Evolutionary conservation across 2,888 invertebrate genomes (phyloP).

Genomic region (Netelia inedita): DNA sequence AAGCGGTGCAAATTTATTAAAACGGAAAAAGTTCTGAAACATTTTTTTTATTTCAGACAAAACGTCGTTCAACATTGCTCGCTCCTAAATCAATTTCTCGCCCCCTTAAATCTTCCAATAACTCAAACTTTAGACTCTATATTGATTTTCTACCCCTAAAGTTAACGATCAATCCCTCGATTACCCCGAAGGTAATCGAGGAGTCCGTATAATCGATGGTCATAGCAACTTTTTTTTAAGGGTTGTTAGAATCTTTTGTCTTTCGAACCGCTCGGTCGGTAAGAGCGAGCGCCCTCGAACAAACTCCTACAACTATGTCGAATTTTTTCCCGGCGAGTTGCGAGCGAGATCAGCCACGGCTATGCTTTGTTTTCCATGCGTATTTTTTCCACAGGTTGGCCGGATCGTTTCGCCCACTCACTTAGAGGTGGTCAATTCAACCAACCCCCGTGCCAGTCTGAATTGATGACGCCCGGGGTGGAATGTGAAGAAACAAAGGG

Average conservation of each 20-base stretch:
- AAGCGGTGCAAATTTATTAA: neutral
- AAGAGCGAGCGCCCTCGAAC: neutral
- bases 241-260: neutral
- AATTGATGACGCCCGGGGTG: conserved; percentile 71
- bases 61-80: neutral
- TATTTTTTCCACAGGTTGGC: neutral
- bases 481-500: conserved; percentile 78
- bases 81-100: too few relatives aligned
- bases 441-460: neutral
- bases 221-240: neutral
- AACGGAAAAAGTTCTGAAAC: neutral
- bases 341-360: neutral
- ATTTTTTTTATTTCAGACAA: neutral
- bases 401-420: neutral
- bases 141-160: neutral
- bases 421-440: neutral
- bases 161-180: neutral
- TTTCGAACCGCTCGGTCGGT: neutral
- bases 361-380: neutral
- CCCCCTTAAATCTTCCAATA: neutral
- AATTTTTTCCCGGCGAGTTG: neutral
- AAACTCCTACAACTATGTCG: neutral
- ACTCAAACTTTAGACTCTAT: too few relatives aligned
- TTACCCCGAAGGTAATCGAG: neutral
- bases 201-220: neutral